A percentile compares a stretch with the other conserved stretches of the same genome.
These are phyloP conservation scores for Stictonetta naevosa DNA, from an alignment of 2,113 vertebrate species.

Conservation along the genomic window DNA sequence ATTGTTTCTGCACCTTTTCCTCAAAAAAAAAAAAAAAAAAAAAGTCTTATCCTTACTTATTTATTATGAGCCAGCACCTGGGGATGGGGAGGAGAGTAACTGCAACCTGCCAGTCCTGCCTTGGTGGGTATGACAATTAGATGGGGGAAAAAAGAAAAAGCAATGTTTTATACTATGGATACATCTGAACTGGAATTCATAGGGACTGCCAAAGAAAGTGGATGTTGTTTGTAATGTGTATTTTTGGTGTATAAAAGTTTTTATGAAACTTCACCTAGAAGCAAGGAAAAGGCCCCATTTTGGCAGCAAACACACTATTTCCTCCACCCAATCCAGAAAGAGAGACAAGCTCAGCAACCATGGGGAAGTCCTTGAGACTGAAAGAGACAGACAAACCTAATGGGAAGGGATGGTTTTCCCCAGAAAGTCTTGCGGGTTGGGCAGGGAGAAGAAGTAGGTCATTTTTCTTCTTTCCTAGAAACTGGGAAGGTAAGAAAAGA, in stretches of 20 bases:
- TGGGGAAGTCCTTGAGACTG: fast-evolving
- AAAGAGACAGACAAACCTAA: background rate
- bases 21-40: background rate
- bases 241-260: background rate
- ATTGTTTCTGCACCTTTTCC: background rate
- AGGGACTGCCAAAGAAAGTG: background rate
- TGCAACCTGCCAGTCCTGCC: background rate
- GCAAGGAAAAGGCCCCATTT: background rate
- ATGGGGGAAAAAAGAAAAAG: background rate
- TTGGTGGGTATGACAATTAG: background rate
- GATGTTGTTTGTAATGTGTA: background rate
- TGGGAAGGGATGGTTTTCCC: background rate
- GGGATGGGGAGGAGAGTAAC: background rate
- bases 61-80: background rate
- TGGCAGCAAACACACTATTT: background rate
- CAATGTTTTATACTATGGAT: background rate
- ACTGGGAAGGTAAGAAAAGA: background rate
- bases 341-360: background rate
- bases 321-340: background rate
- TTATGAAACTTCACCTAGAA: background rate
- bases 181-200: background rate
- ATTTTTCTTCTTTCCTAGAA: background rate
- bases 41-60: background rate
- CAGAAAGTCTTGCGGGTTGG: background rate
- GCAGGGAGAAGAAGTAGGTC: background rate